Conservation (phyloP, 1,140 invertebrate species). For the Leptopilina boulardi region DNA sequence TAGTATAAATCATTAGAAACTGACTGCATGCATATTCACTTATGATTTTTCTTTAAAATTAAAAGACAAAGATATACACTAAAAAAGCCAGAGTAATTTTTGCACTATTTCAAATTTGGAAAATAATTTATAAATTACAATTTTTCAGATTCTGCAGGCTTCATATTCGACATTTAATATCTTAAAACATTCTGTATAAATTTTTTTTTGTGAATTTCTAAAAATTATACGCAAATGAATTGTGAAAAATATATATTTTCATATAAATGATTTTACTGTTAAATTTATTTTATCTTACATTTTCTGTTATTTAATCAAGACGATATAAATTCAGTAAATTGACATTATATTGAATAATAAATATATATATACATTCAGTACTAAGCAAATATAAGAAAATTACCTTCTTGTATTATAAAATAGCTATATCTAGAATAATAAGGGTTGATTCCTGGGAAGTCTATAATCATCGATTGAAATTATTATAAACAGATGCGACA, state of each 20-base stretch:
- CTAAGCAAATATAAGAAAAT: background rate
- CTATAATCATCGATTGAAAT: background rate
- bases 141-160: background rate
- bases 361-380: background rate
- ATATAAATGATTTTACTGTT: background rate
- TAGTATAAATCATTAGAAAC: no score
- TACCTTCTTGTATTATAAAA: constrained; percentile 10
- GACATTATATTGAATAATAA: background rate
- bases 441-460: background rate
- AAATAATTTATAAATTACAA: no score
- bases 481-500: constrained; percentile 1
- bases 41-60: no score
- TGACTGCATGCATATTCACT: no score
- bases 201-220: background rate
- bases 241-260: background rate
- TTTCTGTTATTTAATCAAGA: background rate
- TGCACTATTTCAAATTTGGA: no score
- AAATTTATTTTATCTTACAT: background rate
- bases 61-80: no score
- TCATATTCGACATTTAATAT: background rate
- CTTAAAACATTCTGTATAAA: background rate
- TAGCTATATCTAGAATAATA: background rate
- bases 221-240: background rate
- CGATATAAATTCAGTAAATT: background rate
- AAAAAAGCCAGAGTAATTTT: no score